Evolutionary conservation across 2,888 invertebrate genomes (phyloP), one percentile per base, ranked within the genome.

Genomic region (Glaucopsyche alexis): DNA sequence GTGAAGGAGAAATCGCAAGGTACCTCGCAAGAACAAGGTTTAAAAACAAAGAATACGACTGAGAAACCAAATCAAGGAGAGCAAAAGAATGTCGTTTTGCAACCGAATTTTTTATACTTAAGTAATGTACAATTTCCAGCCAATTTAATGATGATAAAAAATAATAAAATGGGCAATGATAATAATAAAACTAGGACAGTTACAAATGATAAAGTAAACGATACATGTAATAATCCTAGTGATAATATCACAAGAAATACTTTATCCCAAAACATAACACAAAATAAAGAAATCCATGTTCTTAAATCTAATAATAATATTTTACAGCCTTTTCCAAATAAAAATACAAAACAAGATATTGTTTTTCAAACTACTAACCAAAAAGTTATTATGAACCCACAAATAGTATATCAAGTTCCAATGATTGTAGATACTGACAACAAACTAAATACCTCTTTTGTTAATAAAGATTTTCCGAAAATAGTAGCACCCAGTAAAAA

Each of bases 1-100:
- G 92, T 93, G 85, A 93, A 93, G 89, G 93, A 93, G 88, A 93
- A 93, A 80, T 87, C 87, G 73, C 90, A 90, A 81, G 86, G 87
- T 45, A 89, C 85, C 13, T 82, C 81, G 73, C 91, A 91, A 80
- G 90, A 92, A 76, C 88, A 90, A 81, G 88, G 91, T 73, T 79
- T 89, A 65, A 89, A 87, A 77, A 84, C 82, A 65, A 88, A 85
- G 76, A 80, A 77, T 16, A 82, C 83, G 74, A 72, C 74, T 29
- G 88, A 90, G 16, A 88, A 86, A 78, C 75, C 80, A 16, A 78
- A 79, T 64, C 82, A 84, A 74, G 67, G 79, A 2, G 90, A 91
- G 73, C 76, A 85, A 7, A 91, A 89, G 77, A 92, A 86, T 76
- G 85, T 90, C 14, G 86, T 91, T 19, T 77, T 90, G 66, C 91